Percentiles rank a stretch among this genome's conserved stretches.
Conservation (phyloP, 2,113 vertebrate species). For the Eonycteris spelaea region DNA sequence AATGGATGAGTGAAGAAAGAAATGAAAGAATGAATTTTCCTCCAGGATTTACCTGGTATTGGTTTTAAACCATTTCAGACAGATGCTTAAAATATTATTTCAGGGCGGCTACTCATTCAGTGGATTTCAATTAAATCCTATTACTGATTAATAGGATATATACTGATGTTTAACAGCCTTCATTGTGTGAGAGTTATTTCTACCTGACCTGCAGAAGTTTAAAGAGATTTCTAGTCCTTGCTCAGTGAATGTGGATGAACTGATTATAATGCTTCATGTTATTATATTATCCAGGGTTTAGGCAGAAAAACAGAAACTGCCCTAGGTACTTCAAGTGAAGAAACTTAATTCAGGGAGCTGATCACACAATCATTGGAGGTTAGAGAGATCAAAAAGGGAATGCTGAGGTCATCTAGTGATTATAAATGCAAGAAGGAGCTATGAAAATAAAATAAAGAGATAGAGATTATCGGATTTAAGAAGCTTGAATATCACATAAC, state of each 20-base stretch:
- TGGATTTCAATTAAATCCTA: neutral
- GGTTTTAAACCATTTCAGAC: slow-evolving; percentile 7
- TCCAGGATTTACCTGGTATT: neutral
- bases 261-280: neutral
- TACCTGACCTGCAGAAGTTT: neutral
- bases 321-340: neutral
- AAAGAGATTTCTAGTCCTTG: slow-evolving; percentile 5
- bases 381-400: neutral
- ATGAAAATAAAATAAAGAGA: neutral
- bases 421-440: neutral
- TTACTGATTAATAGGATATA: neutral
- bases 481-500: neutral
- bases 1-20: neutral
- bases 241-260: neutral
- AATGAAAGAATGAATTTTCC: neutral
- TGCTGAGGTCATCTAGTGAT: neutral
- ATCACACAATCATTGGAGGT: neutral
- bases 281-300: neutral
- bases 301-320: slow-evolving; percentile 15
- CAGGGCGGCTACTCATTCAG: neutral
- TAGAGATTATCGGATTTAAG: neutral
- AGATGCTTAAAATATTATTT: neutral
- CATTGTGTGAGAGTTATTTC: neutral
- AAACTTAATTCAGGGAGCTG: neutral
- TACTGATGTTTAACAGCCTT: neutral